These are phyloP conservation scores for Passer domesticus DNA, from an alignment of 2,113 vertebrate species.

Conservation along the genomic window DNA sequence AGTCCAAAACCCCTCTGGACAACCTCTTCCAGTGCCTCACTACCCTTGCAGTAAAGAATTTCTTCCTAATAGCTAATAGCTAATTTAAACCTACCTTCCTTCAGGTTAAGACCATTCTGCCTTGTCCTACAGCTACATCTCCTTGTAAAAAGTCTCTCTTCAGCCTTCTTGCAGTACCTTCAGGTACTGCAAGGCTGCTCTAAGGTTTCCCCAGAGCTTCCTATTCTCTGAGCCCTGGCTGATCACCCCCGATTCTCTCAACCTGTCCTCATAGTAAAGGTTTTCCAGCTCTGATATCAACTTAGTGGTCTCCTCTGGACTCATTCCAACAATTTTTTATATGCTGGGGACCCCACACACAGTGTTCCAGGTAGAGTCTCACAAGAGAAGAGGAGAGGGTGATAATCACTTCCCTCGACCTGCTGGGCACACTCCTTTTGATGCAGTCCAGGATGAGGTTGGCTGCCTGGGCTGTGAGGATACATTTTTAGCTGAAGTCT, in stretches of 20 bases:
- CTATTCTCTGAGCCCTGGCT: neutral
- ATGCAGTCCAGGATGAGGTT: neutral
- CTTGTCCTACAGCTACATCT: neutral
- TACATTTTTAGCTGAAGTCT: neutral
- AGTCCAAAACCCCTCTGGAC: neutral
- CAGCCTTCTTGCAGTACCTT: neutral
- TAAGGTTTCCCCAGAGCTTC: neutral
- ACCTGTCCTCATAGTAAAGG: neutral
- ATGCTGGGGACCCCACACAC: neutral
- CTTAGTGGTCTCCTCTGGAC: neutral
- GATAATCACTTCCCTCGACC: neutral
- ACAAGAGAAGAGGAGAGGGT: neutral
- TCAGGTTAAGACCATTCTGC: neutral
- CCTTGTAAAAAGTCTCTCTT: neutral
- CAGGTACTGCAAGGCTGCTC: neutral
- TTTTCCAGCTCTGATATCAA: neutral
- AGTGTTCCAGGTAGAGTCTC: neutral
- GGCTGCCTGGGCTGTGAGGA: neutral
- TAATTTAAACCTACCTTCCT: neutral
- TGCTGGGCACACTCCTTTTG: neutral
- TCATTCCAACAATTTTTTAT: neutral
- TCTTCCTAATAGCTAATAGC: neutral
- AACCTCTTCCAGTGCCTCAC: neutral
- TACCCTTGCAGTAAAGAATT: neutral
- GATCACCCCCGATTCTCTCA: neutral